Evolutionary conservation across 2,113 vertebrate genomes (phyloP), one percentile per base, ranked within the genome.

Genomic region (Merops nubicus): DNA sequence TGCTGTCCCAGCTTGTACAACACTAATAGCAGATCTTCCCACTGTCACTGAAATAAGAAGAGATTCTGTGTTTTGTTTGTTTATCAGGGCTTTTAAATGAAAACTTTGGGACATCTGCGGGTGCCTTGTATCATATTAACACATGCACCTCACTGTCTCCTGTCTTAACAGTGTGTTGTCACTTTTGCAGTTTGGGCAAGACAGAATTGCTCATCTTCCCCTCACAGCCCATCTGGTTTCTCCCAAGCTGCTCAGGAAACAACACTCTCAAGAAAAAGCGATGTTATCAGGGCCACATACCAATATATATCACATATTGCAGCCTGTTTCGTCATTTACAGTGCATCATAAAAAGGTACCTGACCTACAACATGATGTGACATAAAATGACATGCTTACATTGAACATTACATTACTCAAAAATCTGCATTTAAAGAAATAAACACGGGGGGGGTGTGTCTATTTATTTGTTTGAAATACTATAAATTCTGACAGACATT

Each of bases 171-270:
- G 96, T 97, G 93, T 89, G 94, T 86, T 97, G 97, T 88, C 69
- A 79, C 84, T 57, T 95, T 95, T 97, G 96, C 97, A 95, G 96
- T 95, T 96, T 95, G 92, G 97, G 96, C 89, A 95, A 95, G 95
- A 97, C 89, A 94, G 91, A 96, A 94, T 78, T 75, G 96, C 92
- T 97, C 90, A 76, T 94, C 89, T 92, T 93, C 91, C 94, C 93
- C 97, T 96, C 85, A 29, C 45, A 68, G 97, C 93, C 97, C 97
- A 97, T 97, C 97, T 98, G 97, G 91, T 90, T 97, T 93, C 87
- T 92, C 95, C 97, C 91, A 93, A 95, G 92, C 89, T 96, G 95
- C 91, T 89, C 88, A 95, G 65, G 83, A 95, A 81, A 94, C 86
- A 96, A 94, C 78, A 76, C 77, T 93, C 82, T 70, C 43, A 87